Percentiles rank a stretch among this genome's conserved stretches.
These are phyloP conservation scores for Petrosia ficiformis DNA, from an alignment of 37 sponge, comb jelly and placozoan species.

Conservation along the genomic window DNA sequence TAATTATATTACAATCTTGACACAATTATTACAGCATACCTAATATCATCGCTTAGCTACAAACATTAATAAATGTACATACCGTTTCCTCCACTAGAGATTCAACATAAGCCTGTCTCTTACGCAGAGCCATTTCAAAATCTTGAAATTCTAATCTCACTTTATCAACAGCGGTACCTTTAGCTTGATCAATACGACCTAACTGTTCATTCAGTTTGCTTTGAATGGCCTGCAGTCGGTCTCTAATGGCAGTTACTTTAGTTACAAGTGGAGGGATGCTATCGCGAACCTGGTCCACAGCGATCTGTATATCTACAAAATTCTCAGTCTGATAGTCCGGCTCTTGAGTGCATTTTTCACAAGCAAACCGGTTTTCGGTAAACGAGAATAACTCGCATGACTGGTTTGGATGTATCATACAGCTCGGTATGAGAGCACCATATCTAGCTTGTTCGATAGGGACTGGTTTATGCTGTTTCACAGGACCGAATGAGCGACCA, in stretches of 20 bases:
- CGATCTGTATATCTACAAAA: conserved; percentile 35
- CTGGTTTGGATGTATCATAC: conserved; percentile 20
- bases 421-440: conserved; percentile 35
- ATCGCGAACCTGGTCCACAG: conserved; percentile 16
- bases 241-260: not conserved
- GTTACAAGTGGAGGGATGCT: conserved; percentile 1
- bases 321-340: conserved; percentile 6
- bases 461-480: conserved; percentile 31
- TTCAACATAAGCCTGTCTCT: conserved; percentile 23
- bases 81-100: conserved; percentile 30
- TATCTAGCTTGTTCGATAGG: conserved; percentile 22
- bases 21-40: too few species aligned
- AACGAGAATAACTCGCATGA: conserved; percentile 52
- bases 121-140: conserved; percentile 41
- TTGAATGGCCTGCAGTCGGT: not conserved
- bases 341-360: conserved; percentile 33
- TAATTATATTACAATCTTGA: too few species aligned
- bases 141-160: conserved; percentile 29
- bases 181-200: conserved; percentile 6
- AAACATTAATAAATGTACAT: too few species aligned
- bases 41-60: too few species aligned
- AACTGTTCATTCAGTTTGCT: not conserved
- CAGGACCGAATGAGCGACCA: conserved; percentile 36
- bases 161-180: conserved; percentile 14
- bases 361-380: conserved; percentile 45